phyloP scores from a whole-genome alignment of 2,113 vertebrate species.

The Eleginops maclovinus region DNA sequence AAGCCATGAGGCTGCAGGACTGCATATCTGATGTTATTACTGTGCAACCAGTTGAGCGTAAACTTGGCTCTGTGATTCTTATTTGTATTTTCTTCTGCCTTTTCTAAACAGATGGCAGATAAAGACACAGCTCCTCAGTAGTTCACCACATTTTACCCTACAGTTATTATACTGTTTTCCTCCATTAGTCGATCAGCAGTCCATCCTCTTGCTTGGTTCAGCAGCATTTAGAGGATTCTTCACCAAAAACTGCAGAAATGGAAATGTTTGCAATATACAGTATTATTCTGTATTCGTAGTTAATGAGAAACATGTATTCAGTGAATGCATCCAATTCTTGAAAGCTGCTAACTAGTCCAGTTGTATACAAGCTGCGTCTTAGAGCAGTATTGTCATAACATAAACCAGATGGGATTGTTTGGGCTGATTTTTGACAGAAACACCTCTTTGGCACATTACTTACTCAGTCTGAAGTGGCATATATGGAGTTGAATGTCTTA shows the following conservation, averaged over 20 bases:
- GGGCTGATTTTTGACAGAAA: constrained; percentile 45
- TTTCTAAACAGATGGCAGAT: constrained; percentile 81
- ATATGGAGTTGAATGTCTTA: constrained; percentile 1
- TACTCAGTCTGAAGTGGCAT: constrained; percentile 6
- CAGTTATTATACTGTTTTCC: background rate
- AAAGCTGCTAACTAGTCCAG: constrained; percentile 55
- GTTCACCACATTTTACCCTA: constrained; percentile 1
- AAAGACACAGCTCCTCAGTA: constrained; percentile 37
- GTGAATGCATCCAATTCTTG: constrained; percentile 51
- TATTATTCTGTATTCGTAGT: constrained; percentile 33
- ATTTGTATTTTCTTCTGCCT: constrained; percentile 76
- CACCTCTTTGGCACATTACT: constrained; percentile 40
- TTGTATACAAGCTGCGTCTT: constrained; percentile 59
- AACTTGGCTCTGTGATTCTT: constrained; percentile 77
- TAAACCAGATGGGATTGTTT: constrained; percentile 68
- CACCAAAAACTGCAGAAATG: background rate
- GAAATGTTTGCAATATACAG: background rate
- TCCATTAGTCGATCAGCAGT: background rate
- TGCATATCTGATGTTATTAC: constrained; percentile 66
- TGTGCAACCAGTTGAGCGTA: constrained; percentile 73
- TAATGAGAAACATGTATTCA: constrained; percentile 65
- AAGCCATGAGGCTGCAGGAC: constrained; percentile 46
- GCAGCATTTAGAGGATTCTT: background rate
- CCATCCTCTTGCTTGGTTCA: background rate
- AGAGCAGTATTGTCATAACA: constrained; percentile 68